Evolutionary conservation across 2,888 invertebrate genomes (phyloP).

Genomic region (Shargacucullia verbasci): DNA sequence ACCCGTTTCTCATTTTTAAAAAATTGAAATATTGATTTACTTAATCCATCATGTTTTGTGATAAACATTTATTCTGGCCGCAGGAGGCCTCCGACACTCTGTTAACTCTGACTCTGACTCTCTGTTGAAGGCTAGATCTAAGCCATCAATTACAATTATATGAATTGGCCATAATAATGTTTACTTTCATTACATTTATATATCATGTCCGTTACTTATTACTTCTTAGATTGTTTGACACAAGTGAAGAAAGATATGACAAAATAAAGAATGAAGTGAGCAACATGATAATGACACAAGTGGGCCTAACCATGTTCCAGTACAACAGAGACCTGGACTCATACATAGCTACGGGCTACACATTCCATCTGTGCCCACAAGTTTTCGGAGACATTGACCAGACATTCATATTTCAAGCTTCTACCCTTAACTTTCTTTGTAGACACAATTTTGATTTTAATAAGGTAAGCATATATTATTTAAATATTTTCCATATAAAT

Average conservation of each 20-base stretch:
- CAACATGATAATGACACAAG: constrained; percentile 90
- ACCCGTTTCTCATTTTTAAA: no score
- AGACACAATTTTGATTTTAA: constrained; percentile 92
- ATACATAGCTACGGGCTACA: constrained; percentile 90
- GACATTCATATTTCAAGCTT: constrained; percentile 90
- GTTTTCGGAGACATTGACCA: constrained; percentile 90
- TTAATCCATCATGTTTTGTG: no score
- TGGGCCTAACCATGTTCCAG: constrained; percentile 91
- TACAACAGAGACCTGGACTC: constrained; percentile 88
- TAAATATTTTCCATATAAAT: no score
- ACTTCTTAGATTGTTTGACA: constrained; percentile 78
- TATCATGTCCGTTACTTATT: no score
- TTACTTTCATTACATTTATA: no score
- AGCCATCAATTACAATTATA: no score
- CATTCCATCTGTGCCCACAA: constrained; percentile 92
- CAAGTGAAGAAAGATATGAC: constrained; percentile 78
- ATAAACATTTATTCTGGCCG: no score
- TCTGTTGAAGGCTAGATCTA: no score
- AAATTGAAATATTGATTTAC: no score
- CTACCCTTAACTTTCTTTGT: constrained; percentile 90
- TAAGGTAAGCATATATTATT: constrained; percentile 88
- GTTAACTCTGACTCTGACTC: no score
- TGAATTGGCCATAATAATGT: no score
- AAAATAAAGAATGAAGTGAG: constrained; percentile 74
- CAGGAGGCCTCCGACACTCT: no score